phyloP scores from a whole-genome alignment of 2,113 vertebrate species.

The Elaphurus davidianus region DNA sequence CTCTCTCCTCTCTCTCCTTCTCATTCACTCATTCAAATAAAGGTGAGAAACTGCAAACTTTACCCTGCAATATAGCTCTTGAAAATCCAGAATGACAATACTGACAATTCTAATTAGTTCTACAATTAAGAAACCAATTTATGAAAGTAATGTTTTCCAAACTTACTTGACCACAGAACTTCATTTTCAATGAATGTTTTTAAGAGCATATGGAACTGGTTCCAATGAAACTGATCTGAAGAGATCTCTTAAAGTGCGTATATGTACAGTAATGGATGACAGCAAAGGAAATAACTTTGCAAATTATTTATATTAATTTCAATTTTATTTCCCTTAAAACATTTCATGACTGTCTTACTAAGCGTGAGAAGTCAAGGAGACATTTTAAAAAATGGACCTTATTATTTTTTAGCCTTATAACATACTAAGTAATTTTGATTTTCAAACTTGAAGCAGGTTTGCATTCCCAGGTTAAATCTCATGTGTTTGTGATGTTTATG shows the following conservation, averaged over 20 bases:
- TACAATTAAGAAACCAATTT: not conserved
- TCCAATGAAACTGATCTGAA: not conserved
- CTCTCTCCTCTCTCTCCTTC: not conserved
- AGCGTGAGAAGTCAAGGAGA: not conserved
- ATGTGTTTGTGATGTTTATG: not conserved
- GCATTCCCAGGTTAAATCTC: not conserved
- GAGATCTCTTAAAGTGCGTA: not conserved
- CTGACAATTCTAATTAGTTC: not conserved
- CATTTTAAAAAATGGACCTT: not conserved
- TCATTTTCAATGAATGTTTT: not conserved
- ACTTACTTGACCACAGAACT: conserved; percentile 15
- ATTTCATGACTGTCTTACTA: not conserved
- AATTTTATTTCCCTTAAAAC: conserved; percentile 25
- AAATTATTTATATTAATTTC: not conserved
- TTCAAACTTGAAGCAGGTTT: not conserved
- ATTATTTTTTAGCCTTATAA: not conserved
- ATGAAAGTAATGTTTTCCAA: conserved; percentile 35
- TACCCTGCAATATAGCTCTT: not conserved
- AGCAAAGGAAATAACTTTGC: not conserved
- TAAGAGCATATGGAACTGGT: not conserved
- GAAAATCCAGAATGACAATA: not conserved
- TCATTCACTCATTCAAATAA: not conserved
- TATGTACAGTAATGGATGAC: not conserved
- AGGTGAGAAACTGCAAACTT: not conserved
- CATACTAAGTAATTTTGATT: not conserved